Percentiles rank a stretch among this genome's conserved stretches.
Conservation (phyloP, 2,888 invertebrate genomes). For the Drosophila ustulata region DNA sequence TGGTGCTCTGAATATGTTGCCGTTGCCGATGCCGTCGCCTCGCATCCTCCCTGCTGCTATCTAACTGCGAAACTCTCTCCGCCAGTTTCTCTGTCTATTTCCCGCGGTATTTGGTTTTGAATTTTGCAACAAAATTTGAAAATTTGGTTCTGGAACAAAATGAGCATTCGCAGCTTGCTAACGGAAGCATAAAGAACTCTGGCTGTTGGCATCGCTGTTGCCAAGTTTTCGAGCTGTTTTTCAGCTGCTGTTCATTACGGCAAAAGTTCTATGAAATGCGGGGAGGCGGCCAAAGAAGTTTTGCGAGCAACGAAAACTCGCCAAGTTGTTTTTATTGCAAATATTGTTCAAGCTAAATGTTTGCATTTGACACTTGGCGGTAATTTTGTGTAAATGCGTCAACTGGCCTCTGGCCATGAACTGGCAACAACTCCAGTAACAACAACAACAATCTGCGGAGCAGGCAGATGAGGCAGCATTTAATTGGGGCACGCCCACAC, state of each 20-base stretch:
- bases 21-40: neutral
- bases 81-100: neutral
- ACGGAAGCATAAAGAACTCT: slow-evolving; percentile 32
- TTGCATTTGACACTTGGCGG: slow-evolving; percentile 77
- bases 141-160: slow-evolving; percentile 29
- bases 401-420: slow-evolving; percentile 68
- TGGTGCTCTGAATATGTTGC: slow-evolving; percentile 17
- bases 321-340: slow-evolving; percentile 70
- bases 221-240: slow-evolving; percentile 12
- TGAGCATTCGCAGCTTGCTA: slow-evolving; percentile 37
- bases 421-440: neutral
- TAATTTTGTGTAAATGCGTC: slow-evolving; percentile 81
- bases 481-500: slow-evolving; percentile 64
- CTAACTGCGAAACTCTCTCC: neutral
- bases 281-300: slow-evolving; percentile 17
- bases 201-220: neutral
- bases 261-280: slow-evolving; percentile 35
- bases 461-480: slow-evolving; percentile 31
- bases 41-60: neutral
- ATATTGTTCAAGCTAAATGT: slow-evolving; percentile 76
- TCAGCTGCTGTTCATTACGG: slow-evolving; percentile 20
- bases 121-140: slow-evolving; percentile 32
- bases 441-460: neutral
- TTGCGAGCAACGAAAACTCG: slow-evolving; percentile 10
- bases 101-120: slow-evolving; percentile 32